phyloP scores from a whole-genome alignment of 37 sponge, comb jelly and placozoan species.

The Halisarca cf. caerulea region DNA sequence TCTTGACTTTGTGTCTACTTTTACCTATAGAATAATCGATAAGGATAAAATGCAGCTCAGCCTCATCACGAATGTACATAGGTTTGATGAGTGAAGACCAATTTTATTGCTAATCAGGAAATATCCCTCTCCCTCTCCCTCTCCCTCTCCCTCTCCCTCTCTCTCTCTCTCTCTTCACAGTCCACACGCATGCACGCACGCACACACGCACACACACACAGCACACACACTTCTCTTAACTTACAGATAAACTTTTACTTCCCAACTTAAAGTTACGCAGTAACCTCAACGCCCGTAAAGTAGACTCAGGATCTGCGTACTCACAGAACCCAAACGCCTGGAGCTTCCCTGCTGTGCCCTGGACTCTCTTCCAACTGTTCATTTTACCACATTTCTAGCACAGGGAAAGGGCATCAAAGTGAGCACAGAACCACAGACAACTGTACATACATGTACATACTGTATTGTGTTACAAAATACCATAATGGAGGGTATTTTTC shows the following conservation, averaged over 20 bases:
- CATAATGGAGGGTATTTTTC: too few species aligned
- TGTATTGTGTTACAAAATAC: too few species aligned
- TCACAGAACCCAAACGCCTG: conserved; percentile 99
- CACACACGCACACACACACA: background rate
- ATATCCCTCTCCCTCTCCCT: too few species aligned
- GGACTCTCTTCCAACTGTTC: conserved; percentile 96
- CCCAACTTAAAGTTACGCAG: conserved; percentile 80
- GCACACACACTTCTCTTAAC: background rate
- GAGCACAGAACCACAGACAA: too few species aligned
- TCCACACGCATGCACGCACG: background rate
- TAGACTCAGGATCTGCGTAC: conserved; percentile 91
- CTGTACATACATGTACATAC: too few species aligned
- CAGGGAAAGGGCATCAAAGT: background rate
- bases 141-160: background rate
- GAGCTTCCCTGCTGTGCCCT: conserved; percentile 93
- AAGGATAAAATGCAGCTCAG: too few species aligned
- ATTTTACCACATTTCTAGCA: conserved; percentile 89
- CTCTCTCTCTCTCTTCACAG: background rate
- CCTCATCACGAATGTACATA: too few species aligned
- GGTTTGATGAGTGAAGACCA: too few species aligned
- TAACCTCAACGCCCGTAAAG: conserved; percentile 86
- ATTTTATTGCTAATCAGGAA: too few species aligned
- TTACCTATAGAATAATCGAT: conserved; percentile 80
- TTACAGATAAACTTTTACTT: conserved; percentile 81
- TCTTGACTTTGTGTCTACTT: conserved; percentile 85